Evolutionary conservation across 2,113 vertebrate species (phyloP).

Genomic region (Catagonus wagneri): DNA sequence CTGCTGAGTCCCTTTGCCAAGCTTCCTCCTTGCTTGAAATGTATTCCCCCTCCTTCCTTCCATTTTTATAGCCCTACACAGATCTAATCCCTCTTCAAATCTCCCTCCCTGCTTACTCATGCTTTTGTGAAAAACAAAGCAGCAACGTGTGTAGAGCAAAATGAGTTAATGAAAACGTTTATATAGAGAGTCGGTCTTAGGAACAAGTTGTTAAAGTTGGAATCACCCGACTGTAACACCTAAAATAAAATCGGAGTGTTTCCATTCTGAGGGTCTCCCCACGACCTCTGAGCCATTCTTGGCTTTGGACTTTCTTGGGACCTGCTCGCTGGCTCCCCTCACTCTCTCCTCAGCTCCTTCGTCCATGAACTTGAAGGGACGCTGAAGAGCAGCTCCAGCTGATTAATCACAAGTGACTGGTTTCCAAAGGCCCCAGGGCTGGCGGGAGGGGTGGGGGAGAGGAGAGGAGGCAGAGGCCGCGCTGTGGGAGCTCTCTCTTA

Average conservation of each 20-base stretch:
- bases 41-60: background rate
- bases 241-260: background rate
- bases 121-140: slow-evolving; percentile 28
- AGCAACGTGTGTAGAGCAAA: background rate
- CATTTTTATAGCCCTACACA: background rate
- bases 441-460: background rate
- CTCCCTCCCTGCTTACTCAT: background rate
- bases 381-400: background rate
- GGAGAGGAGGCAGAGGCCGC: slow-evolving; percentile 53
- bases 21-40: background rate
- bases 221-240: background rate
- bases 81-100: background rate
- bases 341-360: background rate
- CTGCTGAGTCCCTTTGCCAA: background rate
- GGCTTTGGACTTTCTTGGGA: background rate
- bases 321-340: background rate
- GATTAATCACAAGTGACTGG: slow-evolving; percentile 60
- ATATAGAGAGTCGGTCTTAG: background rate
- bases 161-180: background rate
- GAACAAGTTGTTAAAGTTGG: background rate
- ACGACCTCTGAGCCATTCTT: background rate
- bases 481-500: slow-evolving; percentile 86
- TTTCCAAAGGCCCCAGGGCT: slow-evolving; percentile 48
- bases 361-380: background rate
- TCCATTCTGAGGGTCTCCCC: background rate